phyloP scores from a whole-genome alignment of 2,888 invertebrate genomes.

The Amphimallon solstitiale region DNA sequence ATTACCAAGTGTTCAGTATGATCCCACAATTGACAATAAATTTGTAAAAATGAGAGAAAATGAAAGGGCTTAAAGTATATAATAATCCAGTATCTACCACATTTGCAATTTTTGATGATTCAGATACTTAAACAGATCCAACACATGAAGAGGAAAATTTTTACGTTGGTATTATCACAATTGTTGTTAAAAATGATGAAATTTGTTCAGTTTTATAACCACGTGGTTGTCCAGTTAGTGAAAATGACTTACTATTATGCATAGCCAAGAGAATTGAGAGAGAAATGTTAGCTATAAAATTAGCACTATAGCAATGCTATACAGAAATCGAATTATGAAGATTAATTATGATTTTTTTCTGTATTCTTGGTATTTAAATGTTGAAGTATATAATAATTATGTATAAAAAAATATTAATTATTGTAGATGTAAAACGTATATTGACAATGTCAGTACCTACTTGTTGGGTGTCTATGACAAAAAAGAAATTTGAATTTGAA shows the following conservation, averaged over 20 bases:
- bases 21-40: slow-evolving; percentile 74
- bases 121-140: slow-evolving; percentile 78
- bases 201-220: slow-evolving; percentile 79
- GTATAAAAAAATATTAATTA: too few relatives aligned
- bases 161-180: slow-evolving; percentile 74
- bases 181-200: slow-evolving; percentile 71
- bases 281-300: slow-evolving; percentile 64
- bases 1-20: slow-evolving; percentile 76
- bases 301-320: slow-evolving; percentile 61
- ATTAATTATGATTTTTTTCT: slow-evolving; percentile 16
- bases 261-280: slow-evolving; percentile 71
- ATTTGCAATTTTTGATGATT: slow-evolving; percentile 78
- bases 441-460: too few relatives aligned
- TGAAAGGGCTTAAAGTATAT: slow-evolving; percentile 67
- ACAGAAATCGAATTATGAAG: slow-evolving; percentile 44
- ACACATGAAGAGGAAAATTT: slow-evolving; percentile 84
- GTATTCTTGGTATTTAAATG: too few relatives aligned
- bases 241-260: slow-evolving; percentile 69
- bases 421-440: too few relatives aligned
- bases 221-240: slow-evolving; percentile 73
- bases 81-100: slow-evolving; percentile 77
- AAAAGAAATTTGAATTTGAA: too few relatives aligned
- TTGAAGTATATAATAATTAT: too few relatives aligned
- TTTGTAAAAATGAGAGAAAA: slow-evolving; percentile 69
- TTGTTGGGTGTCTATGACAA: too few relatives aligned